Evolutionary conservation across 2,113 vertebrate genomes (phyloP), one percentile per base, ranked within the genome.

Genomic region (Scatophagus argus): DNA sequence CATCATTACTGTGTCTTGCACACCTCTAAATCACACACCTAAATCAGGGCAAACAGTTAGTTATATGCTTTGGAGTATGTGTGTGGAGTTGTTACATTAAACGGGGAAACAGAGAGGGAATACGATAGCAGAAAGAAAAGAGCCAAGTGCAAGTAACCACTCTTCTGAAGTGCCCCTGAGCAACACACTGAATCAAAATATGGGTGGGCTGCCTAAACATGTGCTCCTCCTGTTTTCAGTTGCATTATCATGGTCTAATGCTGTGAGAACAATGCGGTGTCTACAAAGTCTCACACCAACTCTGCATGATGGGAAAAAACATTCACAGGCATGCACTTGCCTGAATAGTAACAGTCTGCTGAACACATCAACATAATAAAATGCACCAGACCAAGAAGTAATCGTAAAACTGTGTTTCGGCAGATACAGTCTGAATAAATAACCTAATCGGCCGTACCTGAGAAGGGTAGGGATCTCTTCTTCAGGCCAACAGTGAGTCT

Each of bases 281-380:
- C 38, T 39, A 52, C 38, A 54, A 80, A 81, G 38, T 54, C 25
- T 74, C 16, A 23, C 56, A 41, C 11, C 61, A 43, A 5, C 44
- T 29, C 14, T 31, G 51, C 25, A 4, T 9, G 25, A 13, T 16
- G 38, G 0, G 3, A 60, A 1, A 27, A 0, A 5, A n/a, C n/a
- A n/a, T n/a, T n/a, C 47, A 10, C 13, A 14, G 25, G 8, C 23
- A 14, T 19, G 8, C 23, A 47, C 41, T 34, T 8, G 2, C 39
- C 43, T 6, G 36, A 11, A 56, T 25, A 41, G 54, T 81, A 74
- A 90, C 82, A 87, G 77, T 79, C 83, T 88, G 77, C 62, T 73
- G n/a, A 44, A 56, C 32, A 63, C 13, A 4, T 19, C 19, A 46
- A 11, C 36, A 21, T 8, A 51, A 31, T 31, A 13, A 68, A 78